Conservation (phyloP, 2,888 invertebrate species). For the Leistus spinibarbis region DNA sequence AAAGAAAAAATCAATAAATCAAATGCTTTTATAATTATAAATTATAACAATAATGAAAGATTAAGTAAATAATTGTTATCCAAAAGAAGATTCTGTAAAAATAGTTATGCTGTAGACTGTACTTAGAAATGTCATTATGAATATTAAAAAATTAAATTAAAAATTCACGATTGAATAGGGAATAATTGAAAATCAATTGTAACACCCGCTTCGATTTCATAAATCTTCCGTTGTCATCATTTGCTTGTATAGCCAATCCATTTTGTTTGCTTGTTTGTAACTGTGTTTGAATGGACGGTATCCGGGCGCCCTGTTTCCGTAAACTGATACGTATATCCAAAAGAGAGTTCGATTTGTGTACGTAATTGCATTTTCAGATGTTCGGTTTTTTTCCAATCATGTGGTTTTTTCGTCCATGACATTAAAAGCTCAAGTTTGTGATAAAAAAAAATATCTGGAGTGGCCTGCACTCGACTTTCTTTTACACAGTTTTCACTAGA, state of each 20-base stretch:
- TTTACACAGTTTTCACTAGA: no score
- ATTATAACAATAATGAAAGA: no score
- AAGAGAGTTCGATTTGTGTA: background rate
- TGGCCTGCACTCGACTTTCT: no score
- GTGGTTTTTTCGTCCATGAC: background rate
- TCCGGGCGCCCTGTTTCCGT: background rate
- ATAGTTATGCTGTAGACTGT: no score
- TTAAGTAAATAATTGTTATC: no score
- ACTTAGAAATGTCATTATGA: background rate
- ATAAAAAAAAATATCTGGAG: no score
- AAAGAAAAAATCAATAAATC: no score
- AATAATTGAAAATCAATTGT: background rate
- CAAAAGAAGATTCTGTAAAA: no score
- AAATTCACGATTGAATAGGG: background rate
- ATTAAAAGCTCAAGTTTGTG: background rate
- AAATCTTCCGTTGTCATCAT: background rate
- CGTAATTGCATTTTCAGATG: background rate
- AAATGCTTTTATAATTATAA: no score
- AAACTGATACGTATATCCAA: background rate
- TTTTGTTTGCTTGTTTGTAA: background rate
- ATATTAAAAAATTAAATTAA: background rate
- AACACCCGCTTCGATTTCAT: background rate
- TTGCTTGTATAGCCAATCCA: background rate
- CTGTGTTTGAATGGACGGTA: background rate
- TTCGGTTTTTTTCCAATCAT: background rate